phyloP scores from a whole-genome alignment of 2,113 vertebrate species.

The Gadus macrocephalus region DNA sequence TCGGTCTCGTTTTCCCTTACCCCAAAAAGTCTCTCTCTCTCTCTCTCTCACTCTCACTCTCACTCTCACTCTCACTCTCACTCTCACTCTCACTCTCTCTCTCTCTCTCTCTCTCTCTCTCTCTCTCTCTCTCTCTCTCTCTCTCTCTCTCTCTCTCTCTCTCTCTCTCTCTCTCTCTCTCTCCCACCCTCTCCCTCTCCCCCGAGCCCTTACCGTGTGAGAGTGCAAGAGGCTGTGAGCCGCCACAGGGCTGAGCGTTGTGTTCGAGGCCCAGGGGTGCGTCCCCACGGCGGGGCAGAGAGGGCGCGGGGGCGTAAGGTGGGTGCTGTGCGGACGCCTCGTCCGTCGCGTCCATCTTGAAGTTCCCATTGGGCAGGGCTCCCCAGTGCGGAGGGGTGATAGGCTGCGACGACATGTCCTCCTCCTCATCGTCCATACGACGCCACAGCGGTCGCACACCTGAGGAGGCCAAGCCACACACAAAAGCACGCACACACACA shows the following conservation, averaged over 20 bases:
- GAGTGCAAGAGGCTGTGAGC: slow-evolving; percentile 1
- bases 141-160: no score
- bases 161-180: no score
- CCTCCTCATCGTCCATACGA: slow-evolving; percentile 73
- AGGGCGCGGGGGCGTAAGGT: slow-evolving; percentile 20
- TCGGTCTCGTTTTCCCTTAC: no score
- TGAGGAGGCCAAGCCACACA: slow-evolving; percentile 27
- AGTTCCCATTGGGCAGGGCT: slow-evolving; percentile 48
- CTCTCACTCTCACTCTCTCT: no score
- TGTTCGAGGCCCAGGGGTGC: slow-evolving; percentile 33
- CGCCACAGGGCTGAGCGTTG: slow-evolving; percentile 43
- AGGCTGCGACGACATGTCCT: slow-evolving; percentile 67
- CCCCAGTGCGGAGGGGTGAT: slow-evolving; percentile 58
- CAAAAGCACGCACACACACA: background rate
- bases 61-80: no score
- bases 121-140: no score
- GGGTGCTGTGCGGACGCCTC: slow-evolving; percentile 45
- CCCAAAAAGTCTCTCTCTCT: no score
- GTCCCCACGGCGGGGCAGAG: slow-evolving; percentile 48
- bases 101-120: no score
- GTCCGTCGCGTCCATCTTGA: slow-evolving; percentile 52
- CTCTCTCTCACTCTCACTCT: no score
- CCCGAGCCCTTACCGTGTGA: background rate
- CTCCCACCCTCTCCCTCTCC: no score
- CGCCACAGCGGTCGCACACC: slow-evolving; percentile 63